Evolutionary conservation across 2,797 vertebrate genomes (phyloP).

Genomic region (Notamacropus eugenii): DNA sequence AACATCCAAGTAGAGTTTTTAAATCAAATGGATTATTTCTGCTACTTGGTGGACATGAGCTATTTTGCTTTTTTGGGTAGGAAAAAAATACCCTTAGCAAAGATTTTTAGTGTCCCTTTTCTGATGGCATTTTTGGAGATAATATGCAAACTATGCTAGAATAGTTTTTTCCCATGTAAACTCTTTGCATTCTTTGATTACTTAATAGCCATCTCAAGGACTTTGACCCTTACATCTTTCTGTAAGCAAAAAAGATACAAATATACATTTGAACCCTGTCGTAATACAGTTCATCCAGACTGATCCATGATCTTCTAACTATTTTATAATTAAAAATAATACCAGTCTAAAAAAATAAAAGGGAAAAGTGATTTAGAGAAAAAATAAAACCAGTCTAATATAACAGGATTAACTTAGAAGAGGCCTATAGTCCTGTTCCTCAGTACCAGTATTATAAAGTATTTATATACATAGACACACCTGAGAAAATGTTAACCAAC

Average conservation of each 20-base stretch:
- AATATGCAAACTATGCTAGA: slow-evolving; percentile 52
- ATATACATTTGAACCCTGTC: not conserved
- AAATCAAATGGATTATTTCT: slow-evolving; percentile 40
- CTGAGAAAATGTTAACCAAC: slow-evolving; percentile 39
- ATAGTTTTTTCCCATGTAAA: slow-evolving; percentile 32
- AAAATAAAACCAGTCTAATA: not conserved
- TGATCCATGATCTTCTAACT: slow-evolving; percentile 20
- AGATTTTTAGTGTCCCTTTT: slow-evolving; percentile 68
- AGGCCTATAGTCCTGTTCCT: not conserved
- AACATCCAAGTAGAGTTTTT: slow-evolving; percentile 65
- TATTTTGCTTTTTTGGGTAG: not conserved
- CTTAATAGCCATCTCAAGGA: slow-evolving; percentile 20
- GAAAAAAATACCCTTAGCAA: slow-evolving; percentile 57
- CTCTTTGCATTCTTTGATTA: slow-evolving; percentile 20
- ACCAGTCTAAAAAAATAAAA: no score
- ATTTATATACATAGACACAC: slow-evolving; percentile 10
- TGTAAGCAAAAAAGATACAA: slow-evolving; percentile 35
- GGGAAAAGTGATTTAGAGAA: no score
- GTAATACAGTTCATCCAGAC: not conserved
- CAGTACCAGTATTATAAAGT: slow-evolving; percentile 5
- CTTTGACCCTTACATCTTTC: slow-evolving; percentile 20
- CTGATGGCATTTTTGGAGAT: slow-evolving; percentile 65
- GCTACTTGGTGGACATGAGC: slow-evolving; percentile 25
- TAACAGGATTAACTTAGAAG: not conserved
- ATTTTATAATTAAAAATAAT: no score